Evolutionary conservation across 2,888 invertebrate species (phyloP), one percentile per base, ranked within the genome.

Genomic region (Xanthia togata): DNA sequence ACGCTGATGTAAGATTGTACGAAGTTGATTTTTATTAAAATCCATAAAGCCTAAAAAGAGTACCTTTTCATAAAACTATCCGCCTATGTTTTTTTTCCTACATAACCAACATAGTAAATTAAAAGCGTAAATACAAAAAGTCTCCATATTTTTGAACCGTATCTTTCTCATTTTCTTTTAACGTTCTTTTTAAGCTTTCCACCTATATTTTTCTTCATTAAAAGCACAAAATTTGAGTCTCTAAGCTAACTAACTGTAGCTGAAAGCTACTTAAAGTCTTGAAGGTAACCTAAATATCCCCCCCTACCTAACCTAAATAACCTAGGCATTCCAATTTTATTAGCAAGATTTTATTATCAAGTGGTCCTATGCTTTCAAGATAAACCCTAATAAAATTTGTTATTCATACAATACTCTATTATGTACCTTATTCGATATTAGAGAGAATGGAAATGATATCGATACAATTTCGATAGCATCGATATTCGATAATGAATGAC

Each of bases 301-400:
- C 41, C 41, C 41, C 41, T 2, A 12, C 2, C 41, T 44, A 44
- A 44, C 41, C 41, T 44, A 44, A 44, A 44, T 44, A 44, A 44
- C 44, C 65, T 68, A 77, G 65, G 55, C 12, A 41, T 26, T 41
- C 47, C 23, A 67, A 80, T 78, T 81, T 76, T 73, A 83, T 70
- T 78, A 65, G 9, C 38, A 53, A 73, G 70, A 81, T 83, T 87
- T 80, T 69, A 78, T 70, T 80, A 80, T 68, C 26, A 31, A 59
- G 53, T 26, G 20, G 64, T 70, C n/a, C 44, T 50, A 44, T 31
- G 60, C 26, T 71, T 59, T 41, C 53, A 41, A 76, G 38, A 59
- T 70, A 70, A 71, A 77, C 75, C 77, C 38, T 82, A 82, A 86
- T 88, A 86, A 78, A 82, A 85, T 87, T 78, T 78, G 41, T 70